Evolutionary conservation across 2,888 invertebrate genomes (phyloP).

Genomic region (Salpingus planirostris): DNA sequence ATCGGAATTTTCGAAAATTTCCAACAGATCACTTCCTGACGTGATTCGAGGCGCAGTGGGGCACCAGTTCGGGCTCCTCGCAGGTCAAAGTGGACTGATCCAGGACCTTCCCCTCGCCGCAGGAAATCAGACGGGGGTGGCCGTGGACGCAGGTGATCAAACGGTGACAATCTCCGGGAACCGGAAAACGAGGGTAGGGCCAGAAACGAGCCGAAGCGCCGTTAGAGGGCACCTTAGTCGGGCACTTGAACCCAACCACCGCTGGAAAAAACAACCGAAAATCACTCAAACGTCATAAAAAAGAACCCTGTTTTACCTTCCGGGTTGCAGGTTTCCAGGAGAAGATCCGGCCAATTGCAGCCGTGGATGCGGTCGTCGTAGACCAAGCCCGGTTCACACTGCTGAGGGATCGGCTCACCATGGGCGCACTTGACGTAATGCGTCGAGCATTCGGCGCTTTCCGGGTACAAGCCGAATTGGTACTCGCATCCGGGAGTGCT

Average conservation of each 20-base stretch:
- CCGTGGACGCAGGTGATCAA: conserved; percentile 88
- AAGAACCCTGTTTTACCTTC: conserved; percentile 63
- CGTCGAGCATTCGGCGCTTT: conserved; percentile 70
- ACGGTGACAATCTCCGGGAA: conserved; percentile 77
- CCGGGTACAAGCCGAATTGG: conserved; percentile 82
- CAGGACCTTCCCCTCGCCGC: conserved; percentile 81
- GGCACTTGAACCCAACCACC: conserved; percentile 88
- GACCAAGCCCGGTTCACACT: conserved; percentile 79
- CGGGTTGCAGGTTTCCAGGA: conserved; percentile 79
- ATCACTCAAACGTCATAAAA: conserved; percentile 1
- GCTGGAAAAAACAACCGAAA: conserved; percentile 46
- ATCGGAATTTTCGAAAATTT: background rate
- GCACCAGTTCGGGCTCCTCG: conserved; percentile 59
- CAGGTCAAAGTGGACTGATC: conserved; percentile 77
- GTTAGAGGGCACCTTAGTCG: conserved; percentile 71
- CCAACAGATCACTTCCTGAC: conserved; percentile 23
- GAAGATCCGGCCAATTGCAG: conserved; percentile 91
- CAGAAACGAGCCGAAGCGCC: conserved; percentile 80
- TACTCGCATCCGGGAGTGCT: conserved; percentile 78
- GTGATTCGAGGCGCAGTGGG: conserved; percentile 36
- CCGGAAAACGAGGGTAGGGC: conserved; percentile 86
- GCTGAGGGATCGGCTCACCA: conserved; percentile 69
- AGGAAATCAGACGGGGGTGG: conserved; percentile 76
- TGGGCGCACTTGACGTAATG: conserved; percentile 79
- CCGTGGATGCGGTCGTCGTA: conserved; percentile 82